Percentiles rank a stretch among this genome's conserved stretches.
These are phyloP conservation scores for Formica aserva DNA, from an alignment of 2,888 invertebrate species.

Conservation along the genomic window DNA sequence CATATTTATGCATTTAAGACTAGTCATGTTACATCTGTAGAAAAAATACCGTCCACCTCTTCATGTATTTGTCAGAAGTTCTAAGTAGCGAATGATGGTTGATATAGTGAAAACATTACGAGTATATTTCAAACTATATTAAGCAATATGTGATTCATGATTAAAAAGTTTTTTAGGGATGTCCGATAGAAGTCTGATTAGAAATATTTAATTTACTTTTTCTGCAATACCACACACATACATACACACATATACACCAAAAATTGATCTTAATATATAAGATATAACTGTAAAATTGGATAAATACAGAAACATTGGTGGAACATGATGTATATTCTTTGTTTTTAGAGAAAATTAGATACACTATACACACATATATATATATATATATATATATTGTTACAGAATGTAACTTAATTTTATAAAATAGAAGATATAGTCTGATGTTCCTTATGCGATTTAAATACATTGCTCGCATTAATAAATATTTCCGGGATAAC, in stretches of 20 bases:
- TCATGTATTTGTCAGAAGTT: conserved; percentile 62
- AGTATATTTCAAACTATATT: conserved; percentile 18
- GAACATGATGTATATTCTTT: conserved; percentile 12
- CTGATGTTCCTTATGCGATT: neutral
- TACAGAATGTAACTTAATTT: neutral
- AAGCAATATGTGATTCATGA: conserved; percentile 51
- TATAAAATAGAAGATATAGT: conserved; percentile 1
- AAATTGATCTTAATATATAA: conserved; percentile 57
- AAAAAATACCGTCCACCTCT: conserved; percentile 77
- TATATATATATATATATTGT: neutral
- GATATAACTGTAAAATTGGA: conserved; percentile 63
- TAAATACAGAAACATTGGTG: conserved; percentile 61
- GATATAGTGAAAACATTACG: conserved; percentile 19
- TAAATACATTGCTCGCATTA: neutral
- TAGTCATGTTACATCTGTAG: conserved; percentile 69
- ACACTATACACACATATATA: conserved; percentile 11
- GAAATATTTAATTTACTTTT: conserved; percentile 62
- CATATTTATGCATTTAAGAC: conserved; percentile 60
- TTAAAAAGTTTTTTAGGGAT: conserved; percentile 43
- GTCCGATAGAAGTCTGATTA: conserved; percentile 38
- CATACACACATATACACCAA: neutral
- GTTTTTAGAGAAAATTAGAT: neutral
- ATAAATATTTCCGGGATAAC: neutral
- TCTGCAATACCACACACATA: conserved; percentile 4
- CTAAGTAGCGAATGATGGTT: conserved; percentile 56